These are phyloP conservation scores for Chrysoperla carnea DNA, from an alignment of 1,140 invertebrate genomes.

Conservation along the genomic window DNA sequence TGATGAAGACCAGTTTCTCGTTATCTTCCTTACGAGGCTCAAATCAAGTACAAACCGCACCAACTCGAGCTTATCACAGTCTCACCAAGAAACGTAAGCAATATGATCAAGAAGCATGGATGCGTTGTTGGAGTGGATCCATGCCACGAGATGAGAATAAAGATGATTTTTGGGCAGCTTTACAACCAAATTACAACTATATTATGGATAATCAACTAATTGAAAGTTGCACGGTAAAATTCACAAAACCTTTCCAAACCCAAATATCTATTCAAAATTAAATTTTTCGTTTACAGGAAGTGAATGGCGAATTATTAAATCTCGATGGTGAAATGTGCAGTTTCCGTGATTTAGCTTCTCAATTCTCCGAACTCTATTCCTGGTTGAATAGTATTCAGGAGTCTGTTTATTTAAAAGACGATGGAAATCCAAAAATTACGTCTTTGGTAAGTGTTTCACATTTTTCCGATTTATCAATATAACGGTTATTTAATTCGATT, in stretches of 20 bases:
- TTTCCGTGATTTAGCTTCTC: slow-evolving; percentile 54
- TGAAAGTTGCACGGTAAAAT: slow-evolving; percentile 58
- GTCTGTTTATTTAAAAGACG: slow-evolving; percentile 53
- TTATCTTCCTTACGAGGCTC: slow-evolving; percentile 31
- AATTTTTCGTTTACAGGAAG: slow-evolving; percentile 38
- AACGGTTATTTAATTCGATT: neutral
- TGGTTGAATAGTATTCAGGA: slow-evolving; percentile 64
- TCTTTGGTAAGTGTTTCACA: slow-evolving; percentile 32
- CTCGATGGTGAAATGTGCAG: slow-evolving; percentile 49
- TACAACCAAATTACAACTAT: slow-evolving; percentile 77
- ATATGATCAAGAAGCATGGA: slow-evolving; percentile 39
- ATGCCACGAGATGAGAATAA: slow-evolving; percentile 32
- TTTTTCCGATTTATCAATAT: neutral
- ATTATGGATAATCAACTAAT: slow-evolving; percentile 88
- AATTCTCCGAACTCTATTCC: slow-evolving; percentile 63
- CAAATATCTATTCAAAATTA: neutral
- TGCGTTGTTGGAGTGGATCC: slow-evolving; percentile 49
- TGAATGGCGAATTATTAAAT: slow-evolving; percentile 52
- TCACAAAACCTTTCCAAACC: neutral
- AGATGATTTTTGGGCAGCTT: slow-evolving; percentile 78
- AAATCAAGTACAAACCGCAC: slow-evolving; percentile 22
- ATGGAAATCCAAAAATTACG: slow-evolving; percentile 43
- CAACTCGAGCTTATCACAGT: slow-evolving; percentile 43
- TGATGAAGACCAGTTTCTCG: slow-evolving; percentile 35
- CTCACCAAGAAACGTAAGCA: slow-evolving; percentile 46